Conservation (phyloP, 2,888 invertebrate genomes). For the Netelia fuscicornis region DNA sequence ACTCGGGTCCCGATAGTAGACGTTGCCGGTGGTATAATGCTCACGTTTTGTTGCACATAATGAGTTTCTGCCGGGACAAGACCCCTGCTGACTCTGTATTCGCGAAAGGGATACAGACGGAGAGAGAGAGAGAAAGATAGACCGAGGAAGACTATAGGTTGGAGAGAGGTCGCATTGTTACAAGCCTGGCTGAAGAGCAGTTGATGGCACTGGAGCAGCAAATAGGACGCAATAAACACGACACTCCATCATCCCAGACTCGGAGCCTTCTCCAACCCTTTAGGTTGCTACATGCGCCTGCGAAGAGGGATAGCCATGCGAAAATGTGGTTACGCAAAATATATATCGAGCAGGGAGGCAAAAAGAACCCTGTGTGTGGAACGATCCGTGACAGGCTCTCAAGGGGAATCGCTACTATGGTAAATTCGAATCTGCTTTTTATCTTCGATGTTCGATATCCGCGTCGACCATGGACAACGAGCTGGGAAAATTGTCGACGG, state of each 20-base stretch:
- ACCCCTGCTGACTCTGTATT: conserved; percentile 41
- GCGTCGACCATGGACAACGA: neutral
- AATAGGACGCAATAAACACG: conserved; percentile 80
- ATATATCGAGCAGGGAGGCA: conserved; percentile 17
- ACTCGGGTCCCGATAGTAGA: conserved; percentile 3
- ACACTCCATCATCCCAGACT: conserved; percentile 78
- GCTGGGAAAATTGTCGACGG: neutral
- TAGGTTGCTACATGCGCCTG: conserved; percentile 60
- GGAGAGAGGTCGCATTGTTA: conserved; percentile 11
- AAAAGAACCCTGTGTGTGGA: neutral
- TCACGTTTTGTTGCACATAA: conserved; percentile 74
- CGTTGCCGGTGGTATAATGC: conserved; percentile 15
- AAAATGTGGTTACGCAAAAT: conserved; percentile 19
- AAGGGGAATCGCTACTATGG: conserved; percentile 11
- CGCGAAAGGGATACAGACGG: conserved; percentile 55
- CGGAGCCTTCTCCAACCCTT: conserved; percentile 74
- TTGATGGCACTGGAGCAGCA: conserved; percentile 70
- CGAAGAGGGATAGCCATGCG: conserved; percentile 31
- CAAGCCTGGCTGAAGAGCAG: conserved; percentile 50
- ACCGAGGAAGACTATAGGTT: neutral
- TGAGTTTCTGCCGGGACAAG: conserved; percentile 77
- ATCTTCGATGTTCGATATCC: conserved; percentile 15
- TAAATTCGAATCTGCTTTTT: conserved; percentile 22
- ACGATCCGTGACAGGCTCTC: neutral
- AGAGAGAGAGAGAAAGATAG: conserved; percentile 43